Evolutionary conservation across 2,797 vertebrate genomes (phyloP).

Genomic region (Staurois parvus): DNA sequence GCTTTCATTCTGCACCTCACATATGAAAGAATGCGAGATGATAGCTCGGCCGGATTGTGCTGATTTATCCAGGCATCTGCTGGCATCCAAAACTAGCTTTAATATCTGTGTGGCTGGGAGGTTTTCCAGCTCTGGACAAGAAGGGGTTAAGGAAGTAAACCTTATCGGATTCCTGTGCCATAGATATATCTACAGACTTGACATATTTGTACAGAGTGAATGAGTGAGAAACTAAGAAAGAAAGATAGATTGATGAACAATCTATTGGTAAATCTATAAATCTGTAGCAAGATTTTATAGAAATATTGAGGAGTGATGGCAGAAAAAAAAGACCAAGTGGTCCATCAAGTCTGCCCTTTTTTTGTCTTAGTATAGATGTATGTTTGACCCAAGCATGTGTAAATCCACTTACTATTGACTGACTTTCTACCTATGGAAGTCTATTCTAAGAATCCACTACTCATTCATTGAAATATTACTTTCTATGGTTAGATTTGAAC

Average conservation of each 20-base stretch:
- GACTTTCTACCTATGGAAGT: no score
- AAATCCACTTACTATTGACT: no score
- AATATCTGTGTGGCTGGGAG: constrained; percentile 31
- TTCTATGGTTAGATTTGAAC: no score
- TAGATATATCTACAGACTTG: neutral
- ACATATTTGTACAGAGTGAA: neutral
- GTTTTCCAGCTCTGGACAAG: neutral
- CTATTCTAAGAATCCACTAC: no score
- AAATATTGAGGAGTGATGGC: no score
- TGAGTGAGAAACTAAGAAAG: neutral
- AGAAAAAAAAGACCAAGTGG: no score
- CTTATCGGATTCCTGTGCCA: neutral
- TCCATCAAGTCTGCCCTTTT: no score
- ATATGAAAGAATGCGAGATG: constrained; percentile 80
- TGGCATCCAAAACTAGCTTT: constrained; percentile 29
- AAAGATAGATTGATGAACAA: neutral
- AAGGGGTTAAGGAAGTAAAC: constrained; percentile 9
- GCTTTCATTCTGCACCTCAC: constrained; percentile 75
- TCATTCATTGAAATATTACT: no score
- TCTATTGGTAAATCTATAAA: no score
- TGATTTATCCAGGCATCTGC: constrained; percentile 63
- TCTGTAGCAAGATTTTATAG: no score
- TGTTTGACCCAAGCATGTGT: no score
- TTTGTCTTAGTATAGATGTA: no score
- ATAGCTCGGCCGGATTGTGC: constrained; percentile 65